Conservation (phyloP, 2,888 invertebrate species). For the Beris morrisii region DNA sequence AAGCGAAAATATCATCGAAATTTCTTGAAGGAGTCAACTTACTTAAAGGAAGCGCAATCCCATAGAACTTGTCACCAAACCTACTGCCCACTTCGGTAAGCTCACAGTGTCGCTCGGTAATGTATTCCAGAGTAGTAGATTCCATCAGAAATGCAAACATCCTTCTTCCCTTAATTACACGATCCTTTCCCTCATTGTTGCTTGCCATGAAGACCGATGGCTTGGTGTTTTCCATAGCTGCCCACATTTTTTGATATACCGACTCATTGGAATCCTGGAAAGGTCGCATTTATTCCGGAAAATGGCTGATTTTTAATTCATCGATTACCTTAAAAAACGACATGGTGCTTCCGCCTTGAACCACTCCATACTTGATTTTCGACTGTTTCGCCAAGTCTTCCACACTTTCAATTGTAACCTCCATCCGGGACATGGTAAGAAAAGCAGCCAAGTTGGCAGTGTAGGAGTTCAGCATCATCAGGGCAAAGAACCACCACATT, state of each 20-base stretch:
- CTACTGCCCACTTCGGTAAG: constrained; percentile 79
- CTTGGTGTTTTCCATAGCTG: constrained; percentile 81
- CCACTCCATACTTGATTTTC: constrained; percentile 90
- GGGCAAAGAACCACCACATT: constrained; percentile 81
- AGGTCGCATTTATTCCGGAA: not conserved
- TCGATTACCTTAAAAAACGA: constrained; percentile 82
- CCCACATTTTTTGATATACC: constrained; percentile 90
- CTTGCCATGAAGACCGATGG: constrained; percentile 81
- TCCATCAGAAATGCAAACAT: constrained; percentile 96
- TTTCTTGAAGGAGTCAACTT: constrained; percentile 43
- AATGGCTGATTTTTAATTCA: not conserved
- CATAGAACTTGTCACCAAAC: constrained; percentile 90
- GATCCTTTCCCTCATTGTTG: constrained; percentile 84
- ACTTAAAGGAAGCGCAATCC: constrained; percentile 91
- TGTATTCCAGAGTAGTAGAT: constrained; percentile 92
- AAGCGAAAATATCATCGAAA: not conserved
- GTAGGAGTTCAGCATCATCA: constrained; percentile 83
- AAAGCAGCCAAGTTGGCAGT: constrained; percentile 95
- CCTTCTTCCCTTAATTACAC: constrained; percentile 76
- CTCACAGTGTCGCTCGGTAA: constrained; percentile 81
- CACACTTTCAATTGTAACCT: constrained; percentile 82
- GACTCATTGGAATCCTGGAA: constrained; percentile 82
- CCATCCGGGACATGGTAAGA: constrained; percentile 88
- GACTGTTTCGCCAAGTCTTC: constrained; percentile 91
- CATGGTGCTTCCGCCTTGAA: constrained; percentile 86